A percentile compares a stretch with the other conserved stretches of the same genome.
Conservation (phyloP, 2,888 invertebrate species). For the Harpagoxenus sublaevis region DNA sequence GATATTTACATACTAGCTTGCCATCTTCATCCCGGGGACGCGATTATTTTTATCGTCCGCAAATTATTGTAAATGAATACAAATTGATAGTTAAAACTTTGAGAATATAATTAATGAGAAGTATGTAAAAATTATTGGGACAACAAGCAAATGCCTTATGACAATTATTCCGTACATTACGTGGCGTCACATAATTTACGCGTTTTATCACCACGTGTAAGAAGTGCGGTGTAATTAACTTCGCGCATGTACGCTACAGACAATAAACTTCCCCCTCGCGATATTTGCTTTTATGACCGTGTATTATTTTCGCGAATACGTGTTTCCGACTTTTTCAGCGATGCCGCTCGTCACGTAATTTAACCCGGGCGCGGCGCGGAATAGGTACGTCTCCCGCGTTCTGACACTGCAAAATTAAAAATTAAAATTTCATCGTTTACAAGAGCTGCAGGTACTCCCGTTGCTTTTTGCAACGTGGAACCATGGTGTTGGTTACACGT, state of each 20-base stretch:
- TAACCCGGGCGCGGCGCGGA: conserved; percentile 46
- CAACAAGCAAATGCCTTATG: background rate
- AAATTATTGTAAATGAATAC: background rate
- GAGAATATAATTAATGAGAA: background rate
- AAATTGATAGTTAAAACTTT: background rate
- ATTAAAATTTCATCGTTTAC: conserved; percentile 75
- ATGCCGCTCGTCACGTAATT: conserved; percentile 63
- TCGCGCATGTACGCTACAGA: conserved; percentile 33
- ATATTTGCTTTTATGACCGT: conserved; percentile 44
- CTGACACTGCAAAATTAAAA: conserved; percentile 66
- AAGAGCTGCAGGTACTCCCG: conserved; percentile 39
- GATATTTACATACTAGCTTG: background rate
- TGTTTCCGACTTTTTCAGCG: conserved; percentile 52
- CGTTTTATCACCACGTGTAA: conserved; percentile 31
- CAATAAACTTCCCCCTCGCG: conserved; percentile 43
- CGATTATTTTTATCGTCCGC: background rate
- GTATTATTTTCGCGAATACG: conserved; percentile 50
- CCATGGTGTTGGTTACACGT: conserved; percentile 52
- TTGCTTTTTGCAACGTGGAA: conserved; percentile 22
- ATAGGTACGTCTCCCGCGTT: conserved; percentile 31
- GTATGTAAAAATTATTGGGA: background rate
- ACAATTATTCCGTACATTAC: conserved; percentile 4
- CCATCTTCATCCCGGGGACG: background rate
- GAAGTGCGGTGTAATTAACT: conserved; percentile 47
- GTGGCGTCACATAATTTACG: background rate